Base-by-base conservation (phyloP, 2,888 invertebrate species). In the Scelioninae gen. 2 region DNA sequence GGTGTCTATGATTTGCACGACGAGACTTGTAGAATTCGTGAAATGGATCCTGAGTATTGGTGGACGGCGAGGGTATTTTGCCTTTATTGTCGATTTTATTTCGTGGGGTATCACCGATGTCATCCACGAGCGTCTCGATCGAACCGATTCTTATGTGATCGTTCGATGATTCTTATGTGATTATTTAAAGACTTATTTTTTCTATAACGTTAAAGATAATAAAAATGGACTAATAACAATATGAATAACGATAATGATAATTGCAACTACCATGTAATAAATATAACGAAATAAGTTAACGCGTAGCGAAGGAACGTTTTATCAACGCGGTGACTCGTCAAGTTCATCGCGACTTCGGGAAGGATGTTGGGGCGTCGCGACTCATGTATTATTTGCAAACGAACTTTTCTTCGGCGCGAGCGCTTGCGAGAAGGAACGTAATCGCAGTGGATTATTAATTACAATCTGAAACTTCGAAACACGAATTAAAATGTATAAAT, bases 121-220 rank as follows among this genome's bases (percentile, higher is more conserved):
- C 68, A 67, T 77, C 73, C 64, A 73, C 79, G 77, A 78, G 76
- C 77, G 67, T 72, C 52, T 74, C 71, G 71, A 73, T 78, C 77
- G 76, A 78, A 78, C 76, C 79, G 80, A 78, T 77, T 77, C 61
- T 63, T 46, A 64, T n/a, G n/a, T n/a, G 77, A 79, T 79, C 81
- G 78, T 82, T 83, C 81, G 81, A 79, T 77, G 79, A 83, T 82
- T 84, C 81, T 84, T 84, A 84, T 84, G 84, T 85, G 83, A 85
- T 85, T 84, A 84, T 85, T 85, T 84, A 82, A 85, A 85, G 84
- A 85, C 84, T 85, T 84, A 84, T 84, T 85, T 85, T 85, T 85
- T 84, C 83, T 85, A 84, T 84, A 83, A 84, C 76, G 78, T 80
- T 81, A 80, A 83, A 76, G 78, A 79, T 70, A 53, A 55, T 72